Evolutionary conservation across 37 sponge, comb jelly and placozoan genomes (phyloP).

Genomic region (Bolinopsis microptera): DNA sequence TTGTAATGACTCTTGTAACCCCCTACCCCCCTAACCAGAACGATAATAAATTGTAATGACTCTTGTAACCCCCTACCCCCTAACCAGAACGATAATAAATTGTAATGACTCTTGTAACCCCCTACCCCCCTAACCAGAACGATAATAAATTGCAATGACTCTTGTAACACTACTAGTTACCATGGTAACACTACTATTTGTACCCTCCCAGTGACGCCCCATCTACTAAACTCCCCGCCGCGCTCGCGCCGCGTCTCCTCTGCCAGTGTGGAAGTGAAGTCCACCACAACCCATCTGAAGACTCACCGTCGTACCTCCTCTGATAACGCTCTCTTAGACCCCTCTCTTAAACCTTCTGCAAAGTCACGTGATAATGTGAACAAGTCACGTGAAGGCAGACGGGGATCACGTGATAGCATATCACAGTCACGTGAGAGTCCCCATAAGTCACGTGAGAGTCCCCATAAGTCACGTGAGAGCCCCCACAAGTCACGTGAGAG

Average conservation of each 20-base stretch:
- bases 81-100: no score
- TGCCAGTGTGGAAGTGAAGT: background rate
- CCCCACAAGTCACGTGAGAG: background rate
- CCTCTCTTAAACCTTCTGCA: background rate
- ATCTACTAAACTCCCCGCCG: background rate
- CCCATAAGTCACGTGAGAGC: background rate
- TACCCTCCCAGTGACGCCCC: background rate
- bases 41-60: no score
- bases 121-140: no score
- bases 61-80: no score
- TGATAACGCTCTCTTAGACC: background rate
- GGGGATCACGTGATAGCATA: no score
- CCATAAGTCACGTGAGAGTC: background rate
- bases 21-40: no score
- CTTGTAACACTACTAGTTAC: background rate
- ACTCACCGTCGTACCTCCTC: slow-evolving; percentile 21
- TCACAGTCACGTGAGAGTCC: background rate
- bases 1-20: no score
- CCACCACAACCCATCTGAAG: background rate
- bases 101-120: no score
- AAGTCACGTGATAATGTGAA: no score
- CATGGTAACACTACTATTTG: background rate
- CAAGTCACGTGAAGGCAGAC: no score
- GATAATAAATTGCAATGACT: no score
- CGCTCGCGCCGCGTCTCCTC: background rate